Evolutionary conservation across 37 sponge, comb jelly and placozoan species (phyloP).

Genomic region (Haliclona indistincta): DNA sequence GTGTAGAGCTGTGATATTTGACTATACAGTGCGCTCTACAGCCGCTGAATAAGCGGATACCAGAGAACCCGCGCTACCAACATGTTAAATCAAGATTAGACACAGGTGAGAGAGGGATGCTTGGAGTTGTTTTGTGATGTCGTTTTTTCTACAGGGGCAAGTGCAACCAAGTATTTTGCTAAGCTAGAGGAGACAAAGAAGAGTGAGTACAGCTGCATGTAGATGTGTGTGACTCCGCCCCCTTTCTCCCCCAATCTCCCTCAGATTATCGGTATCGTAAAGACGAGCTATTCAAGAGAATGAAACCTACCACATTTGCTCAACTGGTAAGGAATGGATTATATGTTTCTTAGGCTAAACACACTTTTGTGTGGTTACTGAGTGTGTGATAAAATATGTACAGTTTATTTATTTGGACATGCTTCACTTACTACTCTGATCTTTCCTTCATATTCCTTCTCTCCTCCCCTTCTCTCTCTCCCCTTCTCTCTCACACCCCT

Average conservation of each 20-base stretch:
- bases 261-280: conserved; percentile 87
- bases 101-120: conserved; percentile 54
- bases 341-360: not conserved
- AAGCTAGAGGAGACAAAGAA: conserved; percentile 79
- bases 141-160: conserved; percentile 55
- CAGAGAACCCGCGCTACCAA: conserved; percentile 92
- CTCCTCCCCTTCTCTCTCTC: too few relatives aligned
- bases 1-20: too few relatives aligned
- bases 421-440: too few relatives aligned
- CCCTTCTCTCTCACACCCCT: too few relatives aligned
- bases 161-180: conserved; percentile 66
- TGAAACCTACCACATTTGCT: conserved; percentile 94
- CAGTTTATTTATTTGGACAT: not conserved
- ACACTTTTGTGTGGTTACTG: not conserved
- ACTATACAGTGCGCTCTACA: too few relatives aligned
- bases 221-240: not conserved
- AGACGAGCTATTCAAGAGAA: conserved; percentile 95
- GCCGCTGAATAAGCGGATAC: conserved; percentile 81
- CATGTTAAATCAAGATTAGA: conserved; percentile 82
- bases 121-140: not conserved
- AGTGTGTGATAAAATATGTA: not conserved
- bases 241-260: not conserved
- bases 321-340: conserved; percentile 76
- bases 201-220: conserved; percentile 53
- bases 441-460: too few relatives aligned